These are phyloP conservation scores for Eumaeus atala DNA, from an alignment of 1,140 invertebrate genomes.

Conservation along the genomic window DNA sequence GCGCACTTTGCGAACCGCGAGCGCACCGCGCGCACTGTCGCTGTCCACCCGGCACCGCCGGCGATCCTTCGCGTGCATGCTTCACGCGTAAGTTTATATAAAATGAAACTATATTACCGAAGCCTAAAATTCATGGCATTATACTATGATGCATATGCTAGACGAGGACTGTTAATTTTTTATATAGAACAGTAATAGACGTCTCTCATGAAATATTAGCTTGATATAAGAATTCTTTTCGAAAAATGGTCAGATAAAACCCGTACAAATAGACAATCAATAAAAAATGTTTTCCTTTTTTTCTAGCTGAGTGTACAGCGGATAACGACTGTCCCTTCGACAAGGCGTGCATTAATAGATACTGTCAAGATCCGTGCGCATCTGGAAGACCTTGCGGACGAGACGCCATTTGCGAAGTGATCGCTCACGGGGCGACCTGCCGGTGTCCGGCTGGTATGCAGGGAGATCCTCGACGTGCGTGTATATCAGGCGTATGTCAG, in stretches of 20 bases:
- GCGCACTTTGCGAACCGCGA: slow-evolving; percentile 83
- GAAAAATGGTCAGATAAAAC: neutral
- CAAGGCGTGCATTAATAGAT: slow-evolving; percentile 85
- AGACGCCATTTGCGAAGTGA: slow-evolving; percentile 84
- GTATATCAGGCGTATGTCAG: slow-evolving; percentile 87
- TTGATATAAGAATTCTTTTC: too few species aligned
- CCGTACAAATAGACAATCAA: neutral
- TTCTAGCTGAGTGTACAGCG: slow-evolving; percentile 86
- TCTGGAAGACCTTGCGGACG: slow-evolving; percentile 82
- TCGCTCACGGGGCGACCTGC: slow-evolving; percentile 85
- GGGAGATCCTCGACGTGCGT: slow-evolving; percentile 86
- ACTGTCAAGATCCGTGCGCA: slow-evolving; percentile 86
- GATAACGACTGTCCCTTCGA: slow-evolving; percentile 91
- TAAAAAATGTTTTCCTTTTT: slow-evolving; percentile 11
- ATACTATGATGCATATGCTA: too few species aligned
- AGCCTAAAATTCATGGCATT: too few species aligned
- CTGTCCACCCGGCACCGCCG: slow-evolving; percentile 88
- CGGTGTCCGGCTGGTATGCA: slow-evolving; percentile 89
- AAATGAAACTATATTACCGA: too few species aligned
- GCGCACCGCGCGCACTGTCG: slow-evolving; percentile 85
- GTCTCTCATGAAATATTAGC: too few species aligned
- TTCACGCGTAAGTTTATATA: slow-evolving; percentile 82
- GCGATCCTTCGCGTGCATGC: slow-evolving; percentile 89
- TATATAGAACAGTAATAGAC: too few species aligned
- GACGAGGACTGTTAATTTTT: too few species aligned